A percentile compares a stretch with the other conserved stretches of the same genome.
These are phyloP conservation scores for Pollachius pollachius DNA, from an alignment of 2,113 vertebrate genomes.

Conservation along the genomic window DNA sequence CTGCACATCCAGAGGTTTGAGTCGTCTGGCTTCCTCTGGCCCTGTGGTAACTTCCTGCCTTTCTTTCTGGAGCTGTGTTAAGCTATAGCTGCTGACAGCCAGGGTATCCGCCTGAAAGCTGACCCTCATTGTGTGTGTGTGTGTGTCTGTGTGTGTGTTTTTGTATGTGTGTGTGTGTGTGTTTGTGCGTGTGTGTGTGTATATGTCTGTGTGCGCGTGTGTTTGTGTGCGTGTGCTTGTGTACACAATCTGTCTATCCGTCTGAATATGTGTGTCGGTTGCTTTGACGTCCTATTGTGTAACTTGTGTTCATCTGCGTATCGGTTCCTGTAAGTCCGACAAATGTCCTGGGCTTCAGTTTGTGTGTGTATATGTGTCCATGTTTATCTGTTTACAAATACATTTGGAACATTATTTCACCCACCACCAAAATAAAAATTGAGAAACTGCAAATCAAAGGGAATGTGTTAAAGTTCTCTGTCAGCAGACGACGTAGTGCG, in stretches of 20 bases:
- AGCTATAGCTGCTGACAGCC: constrained; percentile 23
- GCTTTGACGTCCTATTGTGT: constrained; percentile 22
- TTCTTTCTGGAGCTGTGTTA: constrained; percentile 22
- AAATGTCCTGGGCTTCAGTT: constrained; percentile 52
- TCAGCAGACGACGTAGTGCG: too few relatives aligned
- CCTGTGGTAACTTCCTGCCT: constrained; percentile 11
- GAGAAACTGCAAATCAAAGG: too few relatives aligned
- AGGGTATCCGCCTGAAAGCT: constrained; percentile 48
- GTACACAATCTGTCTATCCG: constrained; percentile 11
- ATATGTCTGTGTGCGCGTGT: constrained; percentile 22
- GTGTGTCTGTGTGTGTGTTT: constrained; percentile 1
- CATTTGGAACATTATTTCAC: too few relatives aligned
- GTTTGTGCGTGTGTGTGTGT: constrained; percentile 14
- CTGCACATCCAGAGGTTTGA: neutral
- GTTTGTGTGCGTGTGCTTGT: neutral
- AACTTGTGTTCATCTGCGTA: constrained; percentile 21
- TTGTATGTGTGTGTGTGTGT: constrained; percentile 44
- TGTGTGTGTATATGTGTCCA: constrained; percentile 9
- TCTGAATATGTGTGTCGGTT: neutral
- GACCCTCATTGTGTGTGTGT: constrained; percentile 36
- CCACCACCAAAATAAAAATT: too few relatives aligned
- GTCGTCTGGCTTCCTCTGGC: constrained; percentile 12
- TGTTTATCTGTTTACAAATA: neutral
- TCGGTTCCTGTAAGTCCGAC: constrained; percentile 42
- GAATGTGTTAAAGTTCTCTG: too few relatives aligned